Percentiles rank a stretch among this genome's conserved stretches.
Conservation (phyloP, 2,797 vertebrate genomes). For the Dromococcyx pavoninus region DNA sequence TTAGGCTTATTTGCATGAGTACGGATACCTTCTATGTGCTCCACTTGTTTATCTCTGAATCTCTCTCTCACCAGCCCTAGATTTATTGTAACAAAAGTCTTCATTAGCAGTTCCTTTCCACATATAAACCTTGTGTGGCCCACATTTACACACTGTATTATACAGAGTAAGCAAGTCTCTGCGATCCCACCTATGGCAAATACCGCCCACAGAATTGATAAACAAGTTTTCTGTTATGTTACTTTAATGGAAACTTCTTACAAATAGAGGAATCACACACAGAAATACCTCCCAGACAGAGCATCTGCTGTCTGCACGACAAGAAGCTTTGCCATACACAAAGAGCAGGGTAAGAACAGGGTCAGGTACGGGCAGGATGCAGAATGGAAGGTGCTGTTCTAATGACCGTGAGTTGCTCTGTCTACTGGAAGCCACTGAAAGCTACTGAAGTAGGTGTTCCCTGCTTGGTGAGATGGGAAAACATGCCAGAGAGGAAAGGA, state of each 20-base stretch:
- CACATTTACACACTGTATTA: not conserved
- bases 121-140: not conserved
- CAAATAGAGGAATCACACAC: slow-evolving; percentile 36
- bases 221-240: slow-evolving; percentile 28
- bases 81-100: not conserved
- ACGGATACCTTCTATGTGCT: not conserved
- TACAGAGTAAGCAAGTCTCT: not conserved
- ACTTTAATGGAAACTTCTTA: not conserved
- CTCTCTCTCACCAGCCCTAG: not conserved
- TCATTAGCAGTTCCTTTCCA: not conserved
- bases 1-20: not conserved
- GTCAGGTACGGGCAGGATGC: not conserved
- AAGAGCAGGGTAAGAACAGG: not conserved
- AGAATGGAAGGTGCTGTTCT: not conserved
- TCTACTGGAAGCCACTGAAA: not conserved
- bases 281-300: slow-evolving; percentile 17
- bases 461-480: not conserved
- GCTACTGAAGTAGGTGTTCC: not conserved
- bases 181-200: slow-evolving; percentile 15
- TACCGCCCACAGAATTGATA: not conserved
- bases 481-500: not conserved
- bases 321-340: not conserved
- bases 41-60: not conserved
- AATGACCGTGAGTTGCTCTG: not conserved
- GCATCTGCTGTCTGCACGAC: not conserved